Evolutionary conservation across 2,797 vertebrate genomes (phyloP).

Genomic region (Xyrichtys novacula): DNA sequence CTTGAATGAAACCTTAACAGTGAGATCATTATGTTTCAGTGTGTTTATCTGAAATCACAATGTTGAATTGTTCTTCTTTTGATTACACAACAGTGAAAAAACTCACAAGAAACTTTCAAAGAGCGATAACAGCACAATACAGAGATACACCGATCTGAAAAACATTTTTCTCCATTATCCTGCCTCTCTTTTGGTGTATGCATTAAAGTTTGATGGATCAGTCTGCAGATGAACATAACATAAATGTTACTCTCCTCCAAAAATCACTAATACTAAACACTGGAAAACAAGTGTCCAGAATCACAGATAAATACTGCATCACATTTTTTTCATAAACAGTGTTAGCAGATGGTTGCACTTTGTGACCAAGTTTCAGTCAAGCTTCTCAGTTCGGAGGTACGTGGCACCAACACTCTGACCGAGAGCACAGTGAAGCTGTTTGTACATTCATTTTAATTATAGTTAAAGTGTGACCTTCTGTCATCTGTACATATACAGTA

Average conservation of each 20-base stretch:
- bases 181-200: neutral
- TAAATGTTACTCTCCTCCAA: slow-evolving; percentile 3
- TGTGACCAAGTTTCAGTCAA: slow-evolving; percentile 25
- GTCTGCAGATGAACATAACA: slow-evolving; percentile 21
- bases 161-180: neutral
- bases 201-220: slow-evolving; percentile 1
- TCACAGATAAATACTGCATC: neutral
- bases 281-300: slow-evolving; percentile 1
- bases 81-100: slow-evolving; percentile 33
- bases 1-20: neutral
- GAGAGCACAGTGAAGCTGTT: slow-evolving; percentile 34
- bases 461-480: slow-evolving; percentile 30
- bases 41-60: slow-evolving; percentile 18
- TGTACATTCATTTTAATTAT: slow-evolving; percentile 48
- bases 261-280: slow-evolving; percentile 30
- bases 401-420: slow-evolving; percentile 34
- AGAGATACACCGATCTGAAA: neutral
- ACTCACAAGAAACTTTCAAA: slow-evolving; percentile 8
- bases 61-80: slow-evolving; percentile 26
- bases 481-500: slow-evolving; percentile 1
- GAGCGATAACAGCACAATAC: slow-evolving; percentile 23
- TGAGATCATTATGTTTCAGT: neutral
- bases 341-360: slow-evolving; percentile 15
- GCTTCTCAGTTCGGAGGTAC: slow-evolving; percentile 54
- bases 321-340: neutral